Conservation (phyloP, 92 coral and sea anemone genomes). For the Parazoanthus swiftii region DNA sequence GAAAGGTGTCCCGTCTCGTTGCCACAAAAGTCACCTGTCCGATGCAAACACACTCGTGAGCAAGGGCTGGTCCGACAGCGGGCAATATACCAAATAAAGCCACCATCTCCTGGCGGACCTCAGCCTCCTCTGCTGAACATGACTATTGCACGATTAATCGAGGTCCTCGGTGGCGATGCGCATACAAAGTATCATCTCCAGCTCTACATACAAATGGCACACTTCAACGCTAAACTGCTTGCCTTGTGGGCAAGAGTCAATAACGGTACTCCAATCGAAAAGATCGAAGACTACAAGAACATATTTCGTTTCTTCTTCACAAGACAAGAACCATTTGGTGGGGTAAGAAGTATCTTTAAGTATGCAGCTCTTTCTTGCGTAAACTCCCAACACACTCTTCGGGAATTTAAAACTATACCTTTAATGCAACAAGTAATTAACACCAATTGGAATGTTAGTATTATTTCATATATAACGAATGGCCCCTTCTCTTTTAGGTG, state of each 20-base stretch:
- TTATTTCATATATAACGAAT: too few species aligned
- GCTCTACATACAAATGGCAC: neutral
- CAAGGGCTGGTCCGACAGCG: neutral
- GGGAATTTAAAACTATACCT: too few species aligned
- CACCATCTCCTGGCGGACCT: slow-evolving; percentile 5
- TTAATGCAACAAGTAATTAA: too few species aligned
- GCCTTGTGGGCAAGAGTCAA: neutral
- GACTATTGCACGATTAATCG: neutral
- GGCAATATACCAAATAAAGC: slow-evolving; percentile 14
- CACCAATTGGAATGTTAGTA: too few species aligned
- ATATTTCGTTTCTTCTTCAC: slow-evolving; percentile 10
- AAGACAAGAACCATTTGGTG: slow-evolving; percentile 35
- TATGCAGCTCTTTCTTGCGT: neutral
- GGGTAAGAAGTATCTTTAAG: neutral
- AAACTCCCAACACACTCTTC: too few species aligned
- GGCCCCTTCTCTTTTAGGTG: too few species aligned
- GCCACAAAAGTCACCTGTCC: slow-evolving; percentile 5
- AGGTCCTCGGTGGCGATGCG: neutral
- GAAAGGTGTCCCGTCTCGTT: slow-evolving; percentile 22
- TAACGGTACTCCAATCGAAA: slow-evolving; percentile 2
- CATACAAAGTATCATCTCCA: slow-evolving; percentile 1
- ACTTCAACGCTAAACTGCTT: neutral
- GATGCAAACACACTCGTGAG: slow-evolving; percentile 2
- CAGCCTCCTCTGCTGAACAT: slow-evolving; percentile 19
- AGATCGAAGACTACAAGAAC: slow-evolving; percentile 27